phyloP scores from a whole-genome alignment of 2,113 vertebrate species.

The Triplophysa tibetana region DNA sequence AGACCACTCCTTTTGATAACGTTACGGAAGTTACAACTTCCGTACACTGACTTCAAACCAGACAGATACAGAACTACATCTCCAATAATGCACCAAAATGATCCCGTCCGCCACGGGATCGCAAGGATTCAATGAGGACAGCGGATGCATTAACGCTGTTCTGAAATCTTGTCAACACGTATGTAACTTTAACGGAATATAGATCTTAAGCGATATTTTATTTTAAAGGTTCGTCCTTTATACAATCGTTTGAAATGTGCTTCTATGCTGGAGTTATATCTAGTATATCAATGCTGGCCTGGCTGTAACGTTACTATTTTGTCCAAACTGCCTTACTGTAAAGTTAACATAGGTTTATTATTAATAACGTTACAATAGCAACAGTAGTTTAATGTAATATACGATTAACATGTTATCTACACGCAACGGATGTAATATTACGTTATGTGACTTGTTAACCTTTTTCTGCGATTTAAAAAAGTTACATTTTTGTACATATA shows the following conservation, averaged over 20 bases:
- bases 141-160: conserved; percentile 40
- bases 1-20: conserved; percentile 4
- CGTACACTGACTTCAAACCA: too few species aligned
- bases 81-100: not conserved
- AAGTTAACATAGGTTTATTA: not conserved
- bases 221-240: not conserved
- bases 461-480: not conserved
- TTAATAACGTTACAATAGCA: not conserved
- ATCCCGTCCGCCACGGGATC: conserved; percentile 34
- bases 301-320: not conserved
- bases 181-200: too few species aligned
- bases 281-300: conserved; percentile 15
- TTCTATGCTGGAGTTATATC: not conserved
- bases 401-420: not conserved
- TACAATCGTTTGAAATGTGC: not conserved
- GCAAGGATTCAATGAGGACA: not conserved
- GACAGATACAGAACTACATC: conserved; percentile 60
- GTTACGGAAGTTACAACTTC: too few species aligned
- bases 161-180: not conserved
- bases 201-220: not conserved
- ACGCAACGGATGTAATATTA: not conserved
- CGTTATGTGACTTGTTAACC: not conserved
- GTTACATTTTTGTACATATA: not conserved
- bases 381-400: not conserved
- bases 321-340: not conserved